Conservation (phyloP, 2,797 vertebrate genomes). For the Phataginus tricuspis region DNA sequence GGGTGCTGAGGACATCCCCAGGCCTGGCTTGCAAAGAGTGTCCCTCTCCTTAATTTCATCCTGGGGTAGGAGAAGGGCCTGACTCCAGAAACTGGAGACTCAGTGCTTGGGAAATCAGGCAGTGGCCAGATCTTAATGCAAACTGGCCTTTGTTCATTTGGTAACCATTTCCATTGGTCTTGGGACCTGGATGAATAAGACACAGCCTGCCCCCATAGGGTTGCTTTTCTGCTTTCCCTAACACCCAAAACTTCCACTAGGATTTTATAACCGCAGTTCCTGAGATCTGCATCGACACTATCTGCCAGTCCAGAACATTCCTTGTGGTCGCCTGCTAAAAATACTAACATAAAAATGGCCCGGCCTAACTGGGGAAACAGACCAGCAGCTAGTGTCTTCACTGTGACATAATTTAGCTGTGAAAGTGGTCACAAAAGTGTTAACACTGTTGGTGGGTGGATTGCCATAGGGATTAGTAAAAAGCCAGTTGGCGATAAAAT, state of each 20-base stretch:
- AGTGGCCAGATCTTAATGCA: not conserved
- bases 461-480: not conserved
- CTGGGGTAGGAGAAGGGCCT: not conserved
- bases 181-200: not conserved
- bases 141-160: not conserved
- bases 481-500: not conserved
- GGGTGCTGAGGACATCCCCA: conserved; percentile 34
- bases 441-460: not conserved
- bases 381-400: not conserved
- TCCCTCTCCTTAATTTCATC: not conserved
- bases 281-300: not conserved
- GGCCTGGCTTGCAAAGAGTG: not conserved
- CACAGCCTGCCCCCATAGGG: not conserved
- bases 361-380: not conserved
- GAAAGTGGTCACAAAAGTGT: not conserved
- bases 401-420: not conserved
- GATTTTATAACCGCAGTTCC: not conserved
- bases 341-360: not conserved
- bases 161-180: not conserved
- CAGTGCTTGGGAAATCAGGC: not conserved
- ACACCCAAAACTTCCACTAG: not conserved
- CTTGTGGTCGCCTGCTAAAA: not conserved
- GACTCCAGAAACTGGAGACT: not conserved
- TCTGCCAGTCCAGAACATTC: not conserved
- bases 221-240: not conserved